Percentiles rank a stretch among this genome's conserved stretches.
phyloP scores from a whole-genome alignment of 2,888 invertebrate species.

The Drosophila pseudotakahashii region DNA sequence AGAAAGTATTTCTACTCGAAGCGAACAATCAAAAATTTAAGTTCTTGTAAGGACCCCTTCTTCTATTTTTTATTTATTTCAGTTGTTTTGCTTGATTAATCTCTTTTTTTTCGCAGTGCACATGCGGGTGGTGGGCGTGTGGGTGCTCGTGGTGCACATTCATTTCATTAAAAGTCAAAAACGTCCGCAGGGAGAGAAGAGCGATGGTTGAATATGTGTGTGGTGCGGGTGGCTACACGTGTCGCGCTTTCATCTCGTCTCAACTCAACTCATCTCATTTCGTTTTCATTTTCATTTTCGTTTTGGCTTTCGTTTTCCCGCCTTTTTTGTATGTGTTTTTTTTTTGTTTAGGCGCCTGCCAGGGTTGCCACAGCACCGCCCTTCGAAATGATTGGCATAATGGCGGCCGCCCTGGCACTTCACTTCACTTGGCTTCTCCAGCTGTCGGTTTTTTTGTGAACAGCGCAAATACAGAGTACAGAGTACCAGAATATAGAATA shows the following conservation, averaged over 20 bases:
- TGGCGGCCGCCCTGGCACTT: constrained; percentile 71
- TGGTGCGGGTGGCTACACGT: constrained; percentile 59
- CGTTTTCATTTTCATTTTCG: constrained; percentile 55
- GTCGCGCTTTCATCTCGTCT: constrained; percentile 58
- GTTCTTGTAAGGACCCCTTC: too few relatives aligned
- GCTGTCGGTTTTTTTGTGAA: constrained; percentile 70
- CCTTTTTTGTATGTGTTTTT: neutral
- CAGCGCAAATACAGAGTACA: neutral
- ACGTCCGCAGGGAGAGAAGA: constrained; percentile 51
- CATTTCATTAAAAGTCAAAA: constrained; percentile 80
- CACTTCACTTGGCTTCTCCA: constrained; percentile 54
- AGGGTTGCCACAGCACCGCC: constrained; percentile 64
- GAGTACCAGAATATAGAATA: neutral
- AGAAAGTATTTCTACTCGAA: too few relatives aligned
- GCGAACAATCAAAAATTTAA: too few relatives aligned
- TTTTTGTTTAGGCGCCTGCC: constrained; percentile 27
- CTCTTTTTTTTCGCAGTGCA: neutral
- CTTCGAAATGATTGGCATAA: constrained; percentile 57
- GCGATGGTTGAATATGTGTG: constrained; percentile 3
- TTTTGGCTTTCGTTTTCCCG: constrained; percentile 14
- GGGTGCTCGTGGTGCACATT: constrained; percentile 57
- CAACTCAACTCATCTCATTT: constrained; percentile 20
- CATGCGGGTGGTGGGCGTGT: constrained; percentile 19
- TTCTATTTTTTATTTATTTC: too few relatives aligned
- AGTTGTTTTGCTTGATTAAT: too few relatives aligned